Evolutionary conservation across 2,797 vertebrate genomes (phyloP), one percentile per base, ranked within the genome.

Genomic region (Enteromius fasciolatus): DNA sequence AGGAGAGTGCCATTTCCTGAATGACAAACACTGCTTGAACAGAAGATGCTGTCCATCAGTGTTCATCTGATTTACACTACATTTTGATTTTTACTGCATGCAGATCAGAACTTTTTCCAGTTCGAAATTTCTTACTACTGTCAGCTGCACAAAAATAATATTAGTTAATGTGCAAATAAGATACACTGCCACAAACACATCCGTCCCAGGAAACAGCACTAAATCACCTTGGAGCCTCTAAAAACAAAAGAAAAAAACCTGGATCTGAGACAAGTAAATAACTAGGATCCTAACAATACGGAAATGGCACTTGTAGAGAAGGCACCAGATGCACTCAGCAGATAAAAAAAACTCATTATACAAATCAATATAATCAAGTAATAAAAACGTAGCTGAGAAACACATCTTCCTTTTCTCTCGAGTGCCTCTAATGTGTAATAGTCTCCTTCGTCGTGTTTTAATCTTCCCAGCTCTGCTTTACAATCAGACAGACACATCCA

Each of bases 21-120:
- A 85, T 63, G 67, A 78, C 59, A 78, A 78, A 52, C 28, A 68
- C 70, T 0, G 20, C 33, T 75, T 59, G 11, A 48, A 50, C 20
- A 66, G 70, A 73, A 39, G 68, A 52, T 78, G 7, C 68, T 41
- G 66, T 23, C 31, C 23, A 31, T 77, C 31, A 61, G 59, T 54
- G 25, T n/a, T 50, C 10, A n/a, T n/a, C n/a, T n/a, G n/a, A 68
- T 46, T 64, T 41, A 39, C 74, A 28, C 17, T 67, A 52, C 48
- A 44, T 41, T 41, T 41, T 31, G 9, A 11, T 33, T 41, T 70
- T 28, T 18, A 15, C 5, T 25, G 52, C n/a, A 78, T 68, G 52
- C 0, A 57, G 12, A 20, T 31, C 3, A 31, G 64, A 41, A 63
- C 23, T 31, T 77, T 44, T 25, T 72, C 6, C 25, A 48, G 20